These are phyloP conservation scores for Orussus abietinus DNA, from an alignment of 1,140 invertebrate species.

Conservation along the genomic window DNA sequence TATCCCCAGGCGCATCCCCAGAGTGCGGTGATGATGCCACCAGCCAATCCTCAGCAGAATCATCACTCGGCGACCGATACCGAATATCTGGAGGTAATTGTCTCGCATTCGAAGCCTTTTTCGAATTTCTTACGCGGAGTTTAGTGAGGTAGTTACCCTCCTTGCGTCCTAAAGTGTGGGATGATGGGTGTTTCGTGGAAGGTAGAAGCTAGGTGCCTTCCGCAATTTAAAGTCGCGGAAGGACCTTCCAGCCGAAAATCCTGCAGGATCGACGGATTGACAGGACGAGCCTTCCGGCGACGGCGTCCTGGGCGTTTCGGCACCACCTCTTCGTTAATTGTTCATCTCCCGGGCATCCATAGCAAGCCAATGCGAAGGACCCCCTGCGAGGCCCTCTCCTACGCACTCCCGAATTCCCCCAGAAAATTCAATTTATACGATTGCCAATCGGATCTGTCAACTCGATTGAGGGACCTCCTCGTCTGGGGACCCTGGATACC, in stretches of 20 bases:
- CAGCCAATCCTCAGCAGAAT: slow-evolving; percentile 35
- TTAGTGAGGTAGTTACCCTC: no score
- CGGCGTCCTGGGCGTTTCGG: slow-evolving; percentile 41
- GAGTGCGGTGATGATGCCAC: slow-evolving; percentile 41
- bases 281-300: slow-evolving; percentile 33
- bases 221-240: slow-evolving; percentile 22
- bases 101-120: no score
- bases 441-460: slow-evolving; percentile 49
- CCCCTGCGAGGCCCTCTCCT: slow-evolving; percentile 31
- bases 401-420: slow-evolving; percentile 33
- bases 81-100: slow-evolving; percentile 48
- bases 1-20: slow-evolving; percentile 48
- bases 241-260: slow-evolving; percentile 24
- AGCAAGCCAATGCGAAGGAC: slow-evolving; percentile 37
- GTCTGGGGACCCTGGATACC: background rate
- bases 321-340: slow-evolving; percentile 47
- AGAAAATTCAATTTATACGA: slow-evolving; percentile 43
- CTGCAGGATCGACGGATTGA: slow-evolving; percentile 31
- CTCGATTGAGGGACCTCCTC: background rate
- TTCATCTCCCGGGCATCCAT: slow-evolving; percentile 50
- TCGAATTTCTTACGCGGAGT: no score
- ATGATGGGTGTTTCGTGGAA: slow-evolving; percentile 5
- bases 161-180: no score
- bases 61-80: slow-evolving; percentile 36
- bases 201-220: slow-evolving; percentile 15